Conservation (phyloP, 1,140 invertebrate species). For the Bursaphelenchus mucronatus region DNA sequence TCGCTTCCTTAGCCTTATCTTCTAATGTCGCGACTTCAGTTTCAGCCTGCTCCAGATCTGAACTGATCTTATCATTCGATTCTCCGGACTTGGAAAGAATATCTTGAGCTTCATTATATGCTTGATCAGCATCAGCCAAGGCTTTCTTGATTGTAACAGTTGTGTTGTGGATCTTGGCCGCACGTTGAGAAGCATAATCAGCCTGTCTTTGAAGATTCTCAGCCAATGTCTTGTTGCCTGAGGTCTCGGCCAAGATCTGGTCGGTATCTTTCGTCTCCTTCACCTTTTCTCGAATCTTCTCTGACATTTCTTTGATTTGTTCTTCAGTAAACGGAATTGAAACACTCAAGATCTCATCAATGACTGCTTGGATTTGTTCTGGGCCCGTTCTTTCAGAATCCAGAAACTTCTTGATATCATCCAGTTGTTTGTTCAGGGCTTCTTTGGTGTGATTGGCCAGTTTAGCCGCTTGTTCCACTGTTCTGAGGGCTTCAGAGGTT, state of each 20-base stretch:
- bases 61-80: slow-evolving; percentile 33
- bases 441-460: slow-evolving; percentile 42
- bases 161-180: slow-evolving; percentile 42
- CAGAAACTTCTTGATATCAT: slow-evolving; percentile 52
- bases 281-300: slow-evolving; percentile 55
- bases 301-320: slow-evolving; percentile 51
- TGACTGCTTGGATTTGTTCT: slow-evolving; percentile 51
- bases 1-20: slow-evolving; percentile 29
- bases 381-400: slow-evolving; percentile 44
- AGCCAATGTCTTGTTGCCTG: slow-evolving; percentile 54
- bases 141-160: slow-evolving; percentile 37
- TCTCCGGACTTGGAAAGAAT: slow-evolving; percentile 22
- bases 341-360: slow-evolving; percentile 54
- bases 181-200: slow-evolving; percentile 35
- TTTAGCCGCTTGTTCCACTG: slow-evolving; percentile 31
- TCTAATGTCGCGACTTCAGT: slow-evolving; percentile 34
- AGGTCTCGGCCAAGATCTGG: slow-evolving; percentile 53
- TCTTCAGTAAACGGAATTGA: slow-evolving; percentile 55
- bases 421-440: slow-evolving; percentile 39
- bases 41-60: slow-evolving; percentile 28
- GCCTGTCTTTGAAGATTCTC: slow-evolving; percentile 47
- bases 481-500: slow-evolving; percentile 14
- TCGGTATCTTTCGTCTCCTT: slow-evolving; percentile 58
- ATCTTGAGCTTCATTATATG: slow-evolving; percentile 37
- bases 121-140: slow-evolving; percentile 37